A percentile compares a stretch with the other conserved stretches of the same genome.
phyloP scores from a whole-genome alignment of 2,888 invertebrate genomes.

The Harpagoxenus sublaevis region DNA sequence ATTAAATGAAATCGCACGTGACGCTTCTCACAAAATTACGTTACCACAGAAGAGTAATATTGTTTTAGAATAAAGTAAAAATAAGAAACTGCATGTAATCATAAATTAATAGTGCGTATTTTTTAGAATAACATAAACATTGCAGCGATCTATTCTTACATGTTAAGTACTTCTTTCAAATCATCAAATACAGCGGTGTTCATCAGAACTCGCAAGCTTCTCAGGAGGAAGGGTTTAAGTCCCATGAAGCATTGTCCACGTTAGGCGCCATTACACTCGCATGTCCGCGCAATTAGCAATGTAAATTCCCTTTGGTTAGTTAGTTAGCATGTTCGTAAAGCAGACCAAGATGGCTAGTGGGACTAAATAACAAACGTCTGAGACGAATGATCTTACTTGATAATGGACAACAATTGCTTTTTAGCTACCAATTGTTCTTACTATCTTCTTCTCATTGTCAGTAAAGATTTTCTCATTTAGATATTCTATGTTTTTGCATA shows the following conservation, averaged over 20 bases:
- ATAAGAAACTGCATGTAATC: not conserved
- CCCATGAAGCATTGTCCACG: constrained; percentile 83
- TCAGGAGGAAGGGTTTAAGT: constrained; percentile 78
- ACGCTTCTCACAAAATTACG: constrained; percentile 44
- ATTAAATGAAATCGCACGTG: constrained; percentile 69
- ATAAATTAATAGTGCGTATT: constrained; percentile 30
- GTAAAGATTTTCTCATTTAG: not conserved
- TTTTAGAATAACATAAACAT: not conserved
- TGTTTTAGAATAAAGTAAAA: not conserved
- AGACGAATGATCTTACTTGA: constrained; percentile 83
- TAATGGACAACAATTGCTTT: constrained; percentile 82
- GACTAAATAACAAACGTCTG: constrained; percentile 85
- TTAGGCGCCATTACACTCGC: constrained; percentile 84
- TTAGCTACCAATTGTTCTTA: constrained; percentile 69
- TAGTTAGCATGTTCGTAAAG: constrained; percentile 85
- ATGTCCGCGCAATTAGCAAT: constrained; percentile 85
- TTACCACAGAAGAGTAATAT: constrained; percentile 53
- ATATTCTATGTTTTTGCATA: not conserved
- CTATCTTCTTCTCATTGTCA: not conserved
- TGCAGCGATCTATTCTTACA: constrained; percentile 26
- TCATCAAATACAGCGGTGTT: constrained; percentile 34
- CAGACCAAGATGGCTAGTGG: constrained; percentile 74
- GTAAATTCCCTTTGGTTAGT: constrained; percentile 85
- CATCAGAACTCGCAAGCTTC: constrained; percentile 41
- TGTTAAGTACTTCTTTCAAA: constrained; percentile 50